These are phyloP conservation scores for Hephaestus fuliginosus DNA, from an alignment of 2,797 vertebrate species.

Conservation along the genomic window DNA sequence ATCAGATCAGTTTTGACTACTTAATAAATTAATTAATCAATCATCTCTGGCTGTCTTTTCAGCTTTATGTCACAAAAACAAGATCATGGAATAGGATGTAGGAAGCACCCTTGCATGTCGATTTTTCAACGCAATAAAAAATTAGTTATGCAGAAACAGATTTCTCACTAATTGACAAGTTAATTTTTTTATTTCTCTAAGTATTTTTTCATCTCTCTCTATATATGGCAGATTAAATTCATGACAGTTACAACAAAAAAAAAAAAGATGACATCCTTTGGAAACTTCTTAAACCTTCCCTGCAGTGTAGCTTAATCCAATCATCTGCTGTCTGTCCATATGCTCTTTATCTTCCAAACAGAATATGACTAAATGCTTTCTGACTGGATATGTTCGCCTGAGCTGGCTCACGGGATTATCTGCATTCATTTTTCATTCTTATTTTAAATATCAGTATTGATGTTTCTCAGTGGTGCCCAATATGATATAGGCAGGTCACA, in stretches of 20 bases:
- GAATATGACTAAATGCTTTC: conserved; percentile 7
- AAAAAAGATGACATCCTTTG: conserved; percentile 13
- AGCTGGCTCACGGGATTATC: neutral
- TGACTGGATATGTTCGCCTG: neutral
- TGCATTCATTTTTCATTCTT: neutral
- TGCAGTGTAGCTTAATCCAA: conserved; percentile 3
- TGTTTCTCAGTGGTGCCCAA: neutral
- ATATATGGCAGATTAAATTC: neutral
- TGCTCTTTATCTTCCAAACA: neutral
- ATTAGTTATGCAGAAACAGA: too few relatives aligned
- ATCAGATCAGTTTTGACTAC: too few relatives aligned
- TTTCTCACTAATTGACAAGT: neutral
- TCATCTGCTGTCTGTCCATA: conserved; percentile 3
- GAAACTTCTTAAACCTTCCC: neutral
- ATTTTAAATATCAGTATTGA: neutral
- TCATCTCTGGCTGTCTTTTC: neutral
- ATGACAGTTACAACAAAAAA: neutral
- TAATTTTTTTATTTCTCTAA: neutral
- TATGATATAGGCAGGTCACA: neutral
- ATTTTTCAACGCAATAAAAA: neutral
- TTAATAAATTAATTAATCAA: too few relatives aligned
- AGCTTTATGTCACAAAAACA: neutral
- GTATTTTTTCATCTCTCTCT: neutral
- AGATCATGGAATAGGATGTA: neutral
- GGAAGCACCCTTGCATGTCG: neutral